Evolutionary conservation across 2,888 invertebrate species (phyloP).

Genomic region (Polylopha cassiicola): DNA sequence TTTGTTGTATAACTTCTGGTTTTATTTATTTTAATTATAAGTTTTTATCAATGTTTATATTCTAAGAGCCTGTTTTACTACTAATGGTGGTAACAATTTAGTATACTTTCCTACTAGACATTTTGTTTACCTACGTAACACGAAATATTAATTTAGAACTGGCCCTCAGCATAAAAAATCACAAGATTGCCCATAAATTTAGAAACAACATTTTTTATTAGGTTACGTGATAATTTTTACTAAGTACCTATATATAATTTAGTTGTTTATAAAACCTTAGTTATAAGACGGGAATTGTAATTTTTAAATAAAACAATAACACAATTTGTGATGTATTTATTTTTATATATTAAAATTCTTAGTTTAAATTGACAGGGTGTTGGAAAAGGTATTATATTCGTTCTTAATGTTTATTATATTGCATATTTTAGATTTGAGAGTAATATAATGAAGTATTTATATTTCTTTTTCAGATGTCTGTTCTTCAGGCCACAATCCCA

Average conservation of each 20-base stretch:
- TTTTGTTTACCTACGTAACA: too few relatives aligned
- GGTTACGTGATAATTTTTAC: slow-evolving; percentile 14
- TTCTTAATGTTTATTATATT: neutral
- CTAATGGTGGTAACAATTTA: too few relatives aligned
- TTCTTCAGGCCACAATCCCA: slow-evolving; percentile 65
- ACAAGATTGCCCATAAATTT: too few relatives aligned
- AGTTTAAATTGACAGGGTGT: too few relatives aligned
- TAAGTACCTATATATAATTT: slow-evolving; percentile 5
- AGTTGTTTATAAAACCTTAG: slow-evolving; percentile 7
- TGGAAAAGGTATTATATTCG: slow-evolving; percentile 6
- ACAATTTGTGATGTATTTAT: neutral
- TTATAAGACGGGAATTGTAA: slow-evolving; percentile 17
- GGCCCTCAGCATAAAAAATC: too few relatives aligned
- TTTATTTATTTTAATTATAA: too few relatives aligned
- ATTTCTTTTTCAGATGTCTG: slow-evolving; percentile 54
- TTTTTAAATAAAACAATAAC: slow-evolving; percentile 17
- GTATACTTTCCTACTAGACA: too few relatives aligned
- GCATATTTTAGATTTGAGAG: neutral
- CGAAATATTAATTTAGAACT: too few relatives aligned
- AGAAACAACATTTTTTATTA: slow-evolving; percentile 8
- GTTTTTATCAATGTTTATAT: too few relatives aligned
- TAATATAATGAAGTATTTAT: neutral
- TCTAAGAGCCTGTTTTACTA: too few relatives aligned
- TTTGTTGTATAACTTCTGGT: too few relatives aligned
- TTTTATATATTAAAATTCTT: neutral